These are phyloP conservation scores for Ceyx margarethae DNA, from an alignment of 2,113 vertebrate species.

Conservation along the genomic window DNA sequence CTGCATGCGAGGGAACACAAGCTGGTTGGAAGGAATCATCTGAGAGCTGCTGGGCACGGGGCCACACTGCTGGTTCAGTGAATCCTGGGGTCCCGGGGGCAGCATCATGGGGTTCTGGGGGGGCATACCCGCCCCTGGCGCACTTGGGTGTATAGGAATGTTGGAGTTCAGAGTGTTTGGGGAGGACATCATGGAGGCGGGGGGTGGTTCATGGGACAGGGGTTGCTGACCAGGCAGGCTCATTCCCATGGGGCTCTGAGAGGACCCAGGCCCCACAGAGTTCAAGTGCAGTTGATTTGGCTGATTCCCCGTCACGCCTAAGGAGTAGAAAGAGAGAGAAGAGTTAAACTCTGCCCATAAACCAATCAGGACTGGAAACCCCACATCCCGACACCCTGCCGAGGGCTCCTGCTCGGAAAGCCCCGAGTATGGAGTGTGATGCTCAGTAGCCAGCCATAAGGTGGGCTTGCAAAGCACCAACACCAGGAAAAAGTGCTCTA, in stretches of 20 bases:
- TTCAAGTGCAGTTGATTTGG: conserved; percentile 85
- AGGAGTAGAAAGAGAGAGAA: not conserved
- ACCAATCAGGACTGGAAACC: not conserved
- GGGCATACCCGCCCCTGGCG: conserved; percentile 72
- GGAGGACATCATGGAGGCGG: conserved; percentile 84
- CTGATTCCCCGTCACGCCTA: conserved; percentile 84
- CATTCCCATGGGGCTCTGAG: conserved; percentile 91
- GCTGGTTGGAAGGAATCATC: conserved; percentile 85
- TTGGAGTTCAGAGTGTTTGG: conserved; percentile 85
- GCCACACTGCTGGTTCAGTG: conserved; percentile 77
- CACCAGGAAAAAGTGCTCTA: not conserved
- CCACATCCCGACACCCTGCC: not conserved
- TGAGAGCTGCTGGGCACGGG: conserved; percentile 82
- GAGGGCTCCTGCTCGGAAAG: not conserved
- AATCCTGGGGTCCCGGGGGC: conserved; percentile 78
- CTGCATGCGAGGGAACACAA: conserved; percentile 81
- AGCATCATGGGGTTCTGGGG: conserved; percentile 79
- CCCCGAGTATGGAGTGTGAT: not conserved
- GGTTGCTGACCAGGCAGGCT: conserved; percentile 86
- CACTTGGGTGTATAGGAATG: conserved; percentile 85
- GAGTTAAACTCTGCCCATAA: not conserved
- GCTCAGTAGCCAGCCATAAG: not conserved
- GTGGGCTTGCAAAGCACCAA: not conserved
- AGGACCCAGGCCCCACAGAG: conserved; percentile 80
- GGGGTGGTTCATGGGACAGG: conserved; percentile 85